These are phyloP conservation scores for Craterocephalus amniculus DNA, from an alignment of 2,797 vertebrate genomes.

Conservation along the genomic window DNA sequence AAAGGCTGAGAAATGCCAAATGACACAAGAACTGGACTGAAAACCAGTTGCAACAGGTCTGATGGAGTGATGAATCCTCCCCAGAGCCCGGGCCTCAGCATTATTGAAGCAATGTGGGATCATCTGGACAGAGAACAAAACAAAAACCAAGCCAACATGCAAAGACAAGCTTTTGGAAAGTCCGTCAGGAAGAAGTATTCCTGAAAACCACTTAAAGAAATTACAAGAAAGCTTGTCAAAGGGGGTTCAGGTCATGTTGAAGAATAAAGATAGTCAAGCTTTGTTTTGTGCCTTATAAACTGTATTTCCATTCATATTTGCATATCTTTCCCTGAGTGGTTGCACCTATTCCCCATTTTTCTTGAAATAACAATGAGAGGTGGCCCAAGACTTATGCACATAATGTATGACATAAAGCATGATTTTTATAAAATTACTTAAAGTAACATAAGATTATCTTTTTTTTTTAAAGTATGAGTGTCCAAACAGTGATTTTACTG, in stretches of 20 bases:
- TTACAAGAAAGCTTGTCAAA: not conserved
- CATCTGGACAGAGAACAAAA: not conserved
- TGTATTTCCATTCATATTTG: not conserved
- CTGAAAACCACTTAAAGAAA: not conserved
- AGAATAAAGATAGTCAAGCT: not conserved
- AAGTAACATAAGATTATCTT: not conserved
- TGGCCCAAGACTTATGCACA: not conserved
- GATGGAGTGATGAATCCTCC: slow-evolving; percentile 2
- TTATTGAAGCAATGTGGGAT: not conserved
- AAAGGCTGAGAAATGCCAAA: not conserved
- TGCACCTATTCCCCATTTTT: not conserved
- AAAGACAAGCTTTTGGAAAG: not conserved
- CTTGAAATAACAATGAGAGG: not conserved
- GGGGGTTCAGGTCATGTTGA: not conserved
- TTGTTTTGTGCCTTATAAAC: not conserved
- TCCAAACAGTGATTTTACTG: not conserved
- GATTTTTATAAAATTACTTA: not conserved
- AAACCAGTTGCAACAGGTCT: not conserved
- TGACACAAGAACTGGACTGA: slow-evolving; percentile 3
- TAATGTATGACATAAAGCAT: not conserved
- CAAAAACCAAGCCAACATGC: not conserved
- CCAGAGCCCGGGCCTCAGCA: not conserved
- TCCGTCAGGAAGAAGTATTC: not conserved
- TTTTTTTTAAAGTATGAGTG: not conserved
- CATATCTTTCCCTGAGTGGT: not conserved